Base-by-base conservation (phyloP, 2,888 invertebrate genomes). In the Xanthorhoe designata region DNA sequence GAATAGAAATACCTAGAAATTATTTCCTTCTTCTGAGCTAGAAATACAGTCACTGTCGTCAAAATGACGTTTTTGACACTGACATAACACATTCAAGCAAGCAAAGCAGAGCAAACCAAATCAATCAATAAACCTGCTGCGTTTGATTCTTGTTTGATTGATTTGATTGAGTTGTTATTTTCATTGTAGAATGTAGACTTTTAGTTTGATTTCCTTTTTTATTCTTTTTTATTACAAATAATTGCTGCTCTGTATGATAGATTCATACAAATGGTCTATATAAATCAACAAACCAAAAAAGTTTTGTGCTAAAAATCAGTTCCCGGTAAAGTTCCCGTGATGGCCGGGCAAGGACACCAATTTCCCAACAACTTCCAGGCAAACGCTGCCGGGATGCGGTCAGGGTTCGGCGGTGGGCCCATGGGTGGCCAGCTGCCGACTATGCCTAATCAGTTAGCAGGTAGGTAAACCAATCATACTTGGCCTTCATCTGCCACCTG, bases 291-390 rank as follows among this genome's bases (percentile, higher is more conserved):
- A 42, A 13, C 13, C 38, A 4, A 1, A 2, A 42, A 8, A 9
- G 24, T 19, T 32, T 52, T n/a, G 47, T 47, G 45, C 47, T 17
- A 47, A 47, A 47, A 47, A 7, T 13, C 24, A 47, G 15, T 42
- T 13, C 38, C 5, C 38, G 13, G 38, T 42, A 13, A 42, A 47
- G 6, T 47, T 15, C 15, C 17, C 1, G 61, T 54, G 67, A 96
- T 96, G 96, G 95, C 96, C 57, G 96, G 96, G 3, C 96, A 96
- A 78, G 96, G 96, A 45, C 96, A 96, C 83, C 96, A 96, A 80
- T 96, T 96, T 78, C 95, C 96, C 72, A 94, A 95, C 19, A 96
- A 95, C 70, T 95, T 96, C 77, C 95, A 95, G 75, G 95, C 94
- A 68, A 95, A 95, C 76, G 91, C 94, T 64, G 94, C 94, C 15